phyloP scores from a whole-genome alignment of 2,888 invertebrate genomes.

The Pachydiplax longipennis region DNA sequence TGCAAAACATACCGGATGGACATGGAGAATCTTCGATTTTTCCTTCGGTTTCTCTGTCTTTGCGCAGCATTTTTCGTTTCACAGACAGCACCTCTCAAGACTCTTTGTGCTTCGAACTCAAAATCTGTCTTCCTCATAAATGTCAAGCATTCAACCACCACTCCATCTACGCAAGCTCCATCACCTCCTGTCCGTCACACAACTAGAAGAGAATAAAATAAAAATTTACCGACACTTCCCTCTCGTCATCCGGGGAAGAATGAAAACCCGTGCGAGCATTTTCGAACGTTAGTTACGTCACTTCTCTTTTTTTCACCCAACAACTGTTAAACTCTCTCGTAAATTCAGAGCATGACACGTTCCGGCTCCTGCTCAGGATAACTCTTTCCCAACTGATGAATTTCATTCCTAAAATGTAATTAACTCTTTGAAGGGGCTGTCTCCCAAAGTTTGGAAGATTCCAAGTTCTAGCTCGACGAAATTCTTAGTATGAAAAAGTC shows the following conservation, averaged over 20 bases:
- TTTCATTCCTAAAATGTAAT: no score
- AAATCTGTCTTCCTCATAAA: background rate
- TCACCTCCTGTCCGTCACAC: background rate
- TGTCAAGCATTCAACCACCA: background rate
- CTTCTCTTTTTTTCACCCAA: background rate
- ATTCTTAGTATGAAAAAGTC: no score
- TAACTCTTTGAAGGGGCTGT: no score
- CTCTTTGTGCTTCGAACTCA: background rate
- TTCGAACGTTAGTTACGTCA: background rate
- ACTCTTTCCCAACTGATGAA: no score
- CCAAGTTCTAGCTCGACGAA: no score
- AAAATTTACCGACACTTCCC: no score
- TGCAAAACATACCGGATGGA: no score
- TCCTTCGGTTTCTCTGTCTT: background rate
- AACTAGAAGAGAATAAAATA: background rate
- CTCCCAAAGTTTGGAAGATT: no score
- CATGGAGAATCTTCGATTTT: background rate
- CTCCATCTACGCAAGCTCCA: background rate
- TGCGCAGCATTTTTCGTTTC: background rate
- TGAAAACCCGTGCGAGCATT: background rate
- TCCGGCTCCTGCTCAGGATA: background rate
- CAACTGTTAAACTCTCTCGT: background rate
- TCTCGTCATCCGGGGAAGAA: background rate
- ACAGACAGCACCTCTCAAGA: background rate
- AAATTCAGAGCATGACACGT: background rate